Evolutionary conservation across 1,140 invertebrate genomes (phyloP).

Genomic region (Aphelinus certus): DNA sequence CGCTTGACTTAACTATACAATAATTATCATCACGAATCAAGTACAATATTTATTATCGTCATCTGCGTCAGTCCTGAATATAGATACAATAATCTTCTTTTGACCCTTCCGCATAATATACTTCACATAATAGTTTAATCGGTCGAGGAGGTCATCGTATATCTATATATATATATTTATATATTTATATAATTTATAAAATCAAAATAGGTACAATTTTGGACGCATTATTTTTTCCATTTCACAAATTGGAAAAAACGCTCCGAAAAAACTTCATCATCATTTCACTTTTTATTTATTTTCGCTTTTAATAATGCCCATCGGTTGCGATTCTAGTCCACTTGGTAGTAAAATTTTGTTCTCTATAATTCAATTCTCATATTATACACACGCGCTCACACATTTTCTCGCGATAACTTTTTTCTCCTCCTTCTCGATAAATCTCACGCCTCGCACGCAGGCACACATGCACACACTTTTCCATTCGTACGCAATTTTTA

Average conservation of each 20-base stretch:
- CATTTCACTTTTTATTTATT: constrained; percentile 52
- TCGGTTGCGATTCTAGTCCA: constrained; percentile 68
- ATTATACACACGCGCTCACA: constrained; percentile 37
- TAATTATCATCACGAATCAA: constrained; percentile 59
- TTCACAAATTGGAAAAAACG: constrained; percentile 59
- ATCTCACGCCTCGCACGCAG: constrained; percentile 6
- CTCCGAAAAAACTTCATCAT: constrained; percentile 60
- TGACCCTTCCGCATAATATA: constrained; percentile 56
- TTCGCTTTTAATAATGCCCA: constrained; percentile 64
- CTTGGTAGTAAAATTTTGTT: constrained; percentile 67
- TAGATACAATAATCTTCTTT: constrained; percentile 64
- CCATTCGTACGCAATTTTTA: constrained; percentile 34
- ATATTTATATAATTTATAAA: constrained; percentile 65
- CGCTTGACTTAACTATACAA: constrained; percentile 63
- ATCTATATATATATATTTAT: constrained; percentile 62
- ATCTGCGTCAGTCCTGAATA: constrained; percentile 63
- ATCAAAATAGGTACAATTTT: constrained; percentile 68
- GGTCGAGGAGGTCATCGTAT: constrained; percentile 61
- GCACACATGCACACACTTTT: constrained; percentile 31
- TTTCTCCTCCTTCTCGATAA: constrained; percentile 25
- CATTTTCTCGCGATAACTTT: constrained; percentile 42
- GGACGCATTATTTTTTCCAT: constrained; percentile 60
- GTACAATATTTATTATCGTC: constrained; percentile 55
- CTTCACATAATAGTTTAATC: constrained; percentile 57
- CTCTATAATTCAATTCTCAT: constrained; percentile 46